Conservation (phyloP, 2,113 vertebrate genomes). For the Meles meles region DNA sequence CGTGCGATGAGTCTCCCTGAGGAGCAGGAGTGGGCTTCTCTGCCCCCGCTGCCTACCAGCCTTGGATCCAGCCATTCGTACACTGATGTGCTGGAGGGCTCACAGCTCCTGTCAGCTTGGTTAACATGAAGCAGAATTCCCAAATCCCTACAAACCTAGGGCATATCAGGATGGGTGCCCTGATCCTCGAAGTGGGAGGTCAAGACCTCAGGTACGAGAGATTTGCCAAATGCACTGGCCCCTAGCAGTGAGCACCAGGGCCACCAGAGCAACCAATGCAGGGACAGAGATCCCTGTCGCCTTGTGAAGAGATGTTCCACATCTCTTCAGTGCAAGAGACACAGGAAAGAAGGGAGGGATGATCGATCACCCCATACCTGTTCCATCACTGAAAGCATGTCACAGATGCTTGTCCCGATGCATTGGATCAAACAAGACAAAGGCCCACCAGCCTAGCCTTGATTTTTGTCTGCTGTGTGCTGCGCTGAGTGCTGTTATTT, state of each 20-base stretch:
- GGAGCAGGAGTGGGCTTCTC: too few relatives aligned
- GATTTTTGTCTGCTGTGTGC: rapidly evolving
- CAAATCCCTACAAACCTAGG: not conserved
- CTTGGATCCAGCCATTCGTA: too few relatives aligned
- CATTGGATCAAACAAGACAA: not conserved
- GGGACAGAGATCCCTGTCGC: too few relatives aligned
- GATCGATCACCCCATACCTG: rapidly evolving
- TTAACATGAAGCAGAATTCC: not conserved
- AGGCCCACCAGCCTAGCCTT: rapidly evolving
- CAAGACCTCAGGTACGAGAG: not conserved
- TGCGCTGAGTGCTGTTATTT: not conserved
- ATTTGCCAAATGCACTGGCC: not conserved
- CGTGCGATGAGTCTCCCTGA: too few relatives aligned
- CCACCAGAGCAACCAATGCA: too few relatives aligned
- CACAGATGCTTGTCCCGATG: not conserved
- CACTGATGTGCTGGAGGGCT: not conserved
- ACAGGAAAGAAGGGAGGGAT: too few relatives aligned
- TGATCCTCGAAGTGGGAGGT: not conserved
- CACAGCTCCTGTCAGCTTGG: too few relatives aligned
- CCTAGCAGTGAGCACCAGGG: not conserved
- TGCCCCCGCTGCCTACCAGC: too few relatives aligned
- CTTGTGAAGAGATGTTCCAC: rapidly evolving
- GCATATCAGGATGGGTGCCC: not conserved
- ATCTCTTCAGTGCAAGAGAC: not conserved
- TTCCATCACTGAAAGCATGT: not conserved